Percentiles rank a stretch among this genome's conserved stretches.
phyloP scores from a whole-genome alignment of 1,140 invertebrate genomes.

The Harpegnathos saltator region DNA sequence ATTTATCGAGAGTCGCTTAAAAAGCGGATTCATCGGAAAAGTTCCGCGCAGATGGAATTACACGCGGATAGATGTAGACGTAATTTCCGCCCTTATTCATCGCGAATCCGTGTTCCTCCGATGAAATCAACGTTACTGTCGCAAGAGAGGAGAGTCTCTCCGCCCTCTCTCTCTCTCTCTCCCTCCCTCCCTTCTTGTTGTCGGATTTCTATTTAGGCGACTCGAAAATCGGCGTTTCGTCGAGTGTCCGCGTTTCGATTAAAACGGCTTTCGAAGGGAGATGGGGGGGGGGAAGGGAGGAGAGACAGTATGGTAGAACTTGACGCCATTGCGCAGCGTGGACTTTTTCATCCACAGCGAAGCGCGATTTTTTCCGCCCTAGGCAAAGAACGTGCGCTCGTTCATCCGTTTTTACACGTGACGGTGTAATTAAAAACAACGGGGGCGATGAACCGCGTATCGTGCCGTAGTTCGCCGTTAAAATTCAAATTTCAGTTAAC shows the following conservation, averaged over 20 bases:
- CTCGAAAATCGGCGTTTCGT: not conserved
- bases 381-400: not conserved
- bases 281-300: not conserved
- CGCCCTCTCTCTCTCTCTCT: not conserved
- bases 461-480: constrained; percentile 20
- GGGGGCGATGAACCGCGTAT: constrained; percentile 32
- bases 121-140: constrained; percentile 12
- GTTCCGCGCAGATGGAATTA: constrained; percentile 31
- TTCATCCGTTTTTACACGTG: constrained; percentile 19
- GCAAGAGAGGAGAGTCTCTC: not conserved
- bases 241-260: not conserved
- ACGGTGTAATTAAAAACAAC: constrained; percentile 51
- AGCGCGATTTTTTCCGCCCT: not conserved
- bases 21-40: constrained; percentile 17
- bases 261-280: not conserved
- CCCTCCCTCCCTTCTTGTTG: too few species aligned
- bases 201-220: not conserved
- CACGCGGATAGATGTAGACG: constrained; percentile 20
- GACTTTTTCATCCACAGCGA: constrained; percentile 8
- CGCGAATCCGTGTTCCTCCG: constrained; percentile 27
- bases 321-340: not conserved
- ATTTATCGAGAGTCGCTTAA: constrained; percentile 9
- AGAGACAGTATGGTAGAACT: not conserved
- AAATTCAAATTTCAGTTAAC: constrained; percentile 57
- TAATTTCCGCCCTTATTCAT: constrained; percentile 34